Conservation (phyloP, 2,888 invertebrate species). For the Actias luna region DNA sequence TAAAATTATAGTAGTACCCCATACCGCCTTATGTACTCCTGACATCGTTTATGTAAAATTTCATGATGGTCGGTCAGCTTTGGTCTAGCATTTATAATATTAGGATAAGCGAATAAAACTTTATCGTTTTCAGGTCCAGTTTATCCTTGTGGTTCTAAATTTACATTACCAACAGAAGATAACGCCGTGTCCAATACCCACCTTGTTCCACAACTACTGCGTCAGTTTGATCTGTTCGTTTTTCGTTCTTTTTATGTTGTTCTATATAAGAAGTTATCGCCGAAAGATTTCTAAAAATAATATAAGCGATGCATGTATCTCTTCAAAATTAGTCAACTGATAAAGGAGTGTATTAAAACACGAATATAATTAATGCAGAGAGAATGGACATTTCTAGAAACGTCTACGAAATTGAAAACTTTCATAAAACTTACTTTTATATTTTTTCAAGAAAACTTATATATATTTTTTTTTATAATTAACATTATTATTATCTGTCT, state of each 20-base stretch:
- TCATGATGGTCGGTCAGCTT: no score
- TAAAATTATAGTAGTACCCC: no score
- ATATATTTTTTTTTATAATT: no score
- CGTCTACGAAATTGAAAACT: no score
- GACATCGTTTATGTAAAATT: no score
- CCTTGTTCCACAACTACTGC: conserved; percentile 80
- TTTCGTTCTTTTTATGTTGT: conserved; percentile 84
- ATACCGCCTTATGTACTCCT: no score
- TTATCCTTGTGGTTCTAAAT: conserved; percentile 61
- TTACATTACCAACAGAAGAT: conserved; percentile 69
- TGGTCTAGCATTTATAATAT: no score
- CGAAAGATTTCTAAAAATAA: conserved; percentile 33
- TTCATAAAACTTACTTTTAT: no score
- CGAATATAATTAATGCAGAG: not conserved
- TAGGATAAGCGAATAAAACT: not conserved
- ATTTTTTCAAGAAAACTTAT: no score
- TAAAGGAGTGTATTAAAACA: not conserved
- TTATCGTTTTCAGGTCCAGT: conserved; percentile 60
- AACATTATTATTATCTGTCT: no score
- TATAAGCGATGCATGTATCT: conserved; percentile 16
- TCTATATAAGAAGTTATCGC: conserved; percentile 75
- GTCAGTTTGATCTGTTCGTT: conserved; percentile 80
- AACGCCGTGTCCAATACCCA: conserved; percentile 70
- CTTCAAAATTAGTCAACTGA: not conserved
- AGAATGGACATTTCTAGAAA: no score